Evolutionary conservation across 2,888 invertebrate species (phyloP), one percentile per base, ranked within the genome.

Genomic region (Prosapia bicincta): DNA sequence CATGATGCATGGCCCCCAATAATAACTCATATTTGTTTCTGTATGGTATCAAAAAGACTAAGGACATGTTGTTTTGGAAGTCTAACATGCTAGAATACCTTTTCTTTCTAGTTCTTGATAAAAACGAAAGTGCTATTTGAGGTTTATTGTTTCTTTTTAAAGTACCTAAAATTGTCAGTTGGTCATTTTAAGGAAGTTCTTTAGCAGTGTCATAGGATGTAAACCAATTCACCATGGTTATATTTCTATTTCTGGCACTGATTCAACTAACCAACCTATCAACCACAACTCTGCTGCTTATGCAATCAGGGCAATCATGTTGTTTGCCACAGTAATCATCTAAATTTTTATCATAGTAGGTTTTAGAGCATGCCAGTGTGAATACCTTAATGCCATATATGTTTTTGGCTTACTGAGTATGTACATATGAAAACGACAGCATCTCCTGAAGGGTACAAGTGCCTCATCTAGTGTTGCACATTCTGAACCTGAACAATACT

Each of bases 1-100:
- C 73, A 74, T 78, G 38, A 71, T 78, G 79, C 74, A 78, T 76
- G 26, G 75, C 69, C 3, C 76, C 78, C 15, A 77, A 54, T 7
- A 78, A 65, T 13, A 78, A 15, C 13, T 77, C 77, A 38, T n/a
- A 43, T 66, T 76, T 77, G 26, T 74, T 76, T 26, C 69, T 66
- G 38, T 77, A 78, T n/a, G 74, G 76, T 23, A 73, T 68, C 30
- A 72, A 75, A n/a, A 73, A 78, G 69, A 78, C 72, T 13, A 79
- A 26, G 15, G 75, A 76, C 13, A 70, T 54, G 26, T 78, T 30
- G 66, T 77, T 71, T 71, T 76, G 76, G 70, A 78, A 78, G 26
- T 72, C 76, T 72, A 76, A 78, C 23, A 74, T 20, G 25, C 72
- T 72, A 1, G 23, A 66, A 66, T 66, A 32, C 15, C 10, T 7